These are phyloP conservation scores for Pardalotus punctatus DNA, from an alignment of 2,113 vertebrate species.

Conservation along the genomic window DNA sequence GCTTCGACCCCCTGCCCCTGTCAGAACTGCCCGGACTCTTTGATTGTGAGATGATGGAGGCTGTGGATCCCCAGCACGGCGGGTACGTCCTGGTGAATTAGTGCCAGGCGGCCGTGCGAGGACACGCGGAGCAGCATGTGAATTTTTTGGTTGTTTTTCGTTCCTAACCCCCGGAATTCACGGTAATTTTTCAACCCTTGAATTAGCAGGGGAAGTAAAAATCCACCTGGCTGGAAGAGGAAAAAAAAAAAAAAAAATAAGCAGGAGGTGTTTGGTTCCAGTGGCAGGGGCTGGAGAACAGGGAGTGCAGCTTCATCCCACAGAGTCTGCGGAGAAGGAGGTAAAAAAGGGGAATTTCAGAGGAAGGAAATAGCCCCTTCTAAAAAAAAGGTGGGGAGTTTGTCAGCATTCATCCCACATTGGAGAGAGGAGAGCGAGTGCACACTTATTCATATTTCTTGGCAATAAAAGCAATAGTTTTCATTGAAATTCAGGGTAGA, in stretches of 20 bases:
- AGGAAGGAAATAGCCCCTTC: not conserved
- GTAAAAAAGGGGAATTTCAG: not conserved
- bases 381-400: not conserved
- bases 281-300: constrained; percentile 3
- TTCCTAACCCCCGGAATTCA: constrained; percentile 36
- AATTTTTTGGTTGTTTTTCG: constrained; percentile 2
- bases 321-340: not conserved
- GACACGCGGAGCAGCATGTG: constrained; percentile 37
- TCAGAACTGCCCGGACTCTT: constrained; percentile 83
- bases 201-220: constrained; percentile 14
- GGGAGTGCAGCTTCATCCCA: not conserved
- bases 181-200: constrained; percentile 63
- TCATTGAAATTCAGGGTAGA: constrained; percentile 40
- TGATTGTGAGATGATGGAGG: constrained; percentile 98
- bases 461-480: constrained; percentile 67
- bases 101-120: not conserved
- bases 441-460: not conserved
- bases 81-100: constrained; percentile 96
- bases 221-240: constrained; percentile 4
- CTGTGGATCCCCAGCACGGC: constrained; percentile 90
- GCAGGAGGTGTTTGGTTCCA: not conserved
- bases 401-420: not conserved
- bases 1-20: constrained; percentile 76
- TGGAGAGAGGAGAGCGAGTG: not conserved
- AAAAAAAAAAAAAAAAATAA: not conserved